phyloP scores from a whole-genome alignment of 2,888 invertebrate genomes.

The Diaperis boleti region DNA sequence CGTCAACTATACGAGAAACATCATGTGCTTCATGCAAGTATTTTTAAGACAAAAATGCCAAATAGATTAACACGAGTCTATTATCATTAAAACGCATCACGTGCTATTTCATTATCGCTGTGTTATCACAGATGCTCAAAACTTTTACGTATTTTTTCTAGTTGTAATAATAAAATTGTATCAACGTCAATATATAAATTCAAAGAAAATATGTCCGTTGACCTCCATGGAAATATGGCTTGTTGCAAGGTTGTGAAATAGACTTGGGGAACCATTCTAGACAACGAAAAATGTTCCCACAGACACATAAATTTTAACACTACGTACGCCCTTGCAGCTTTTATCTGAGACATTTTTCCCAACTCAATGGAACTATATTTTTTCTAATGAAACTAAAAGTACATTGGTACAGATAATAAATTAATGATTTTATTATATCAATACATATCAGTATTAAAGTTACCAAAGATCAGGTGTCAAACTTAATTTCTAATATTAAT shows the following conservation, averaged over 20 bases:
- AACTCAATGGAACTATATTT: not conserved
- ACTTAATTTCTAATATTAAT: too few species aligned
- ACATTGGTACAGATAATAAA: not conserved
- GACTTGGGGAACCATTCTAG: not conserved
- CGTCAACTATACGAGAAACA: too few species aligned
- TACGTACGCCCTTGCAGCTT: not conserved
- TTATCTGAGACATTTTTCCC: not conserved
- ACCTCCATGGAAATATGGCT: conserved; percentile 6
- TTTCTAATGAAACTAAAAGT: not conserved
- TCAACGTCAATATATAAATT: conserved; percentile 9
- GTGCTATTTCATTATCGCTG: not conserved
- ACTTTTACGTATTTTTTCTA: not conserved
- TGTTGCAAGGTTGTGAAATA: conserved; percentile 11
- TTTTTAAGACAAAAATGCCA: too few species aligned
- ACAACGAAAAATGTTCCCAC: not conserved
- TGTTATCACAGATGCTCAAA: not conserved
- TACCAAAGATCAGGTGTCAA: too few species aligned
- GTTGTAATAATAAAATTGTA: not conserved
- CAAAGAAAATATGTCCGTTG: conserved; percentile 12
- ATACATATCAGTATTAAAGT: too few species aligned
- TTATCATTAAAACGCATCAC: not conserved
- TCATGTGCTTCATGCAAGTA: not conserved
- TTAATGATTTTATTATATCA: too few species aligned
- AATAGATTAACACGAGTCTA: too few species aligned
- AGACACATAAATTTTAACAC: not conserved